Evolutionary conservation across 37 sponge, comb jelly and placozoan genomes (phyloP).

Genomic region (Cliona cf. orientalis): DNA sequence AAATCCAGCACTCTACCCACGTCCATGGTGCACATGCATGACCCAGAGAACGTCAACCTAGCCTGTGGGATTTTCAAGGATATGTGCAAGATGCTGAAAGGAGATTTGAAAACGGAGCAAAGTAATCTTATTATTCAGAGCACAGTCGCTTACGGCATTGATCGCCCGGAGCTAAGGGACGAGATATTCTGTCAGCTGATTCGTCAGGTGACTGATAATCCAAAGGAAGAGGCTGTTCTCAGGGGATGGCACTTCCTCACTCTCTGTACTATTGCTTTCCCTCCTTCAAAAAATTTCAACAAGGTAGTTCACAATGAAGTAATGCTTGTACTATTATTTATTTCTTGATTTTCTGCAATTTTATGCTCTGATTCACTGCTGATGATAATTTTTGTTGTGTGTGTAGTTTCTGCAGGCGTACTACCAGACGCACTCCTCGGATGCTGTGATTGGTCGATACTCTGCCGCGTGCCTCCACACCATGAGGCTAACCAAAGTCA

Average conservation of each 20-base stretch:
- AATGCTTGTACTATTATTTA: neutral
- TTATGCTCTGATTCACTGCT: neutral
- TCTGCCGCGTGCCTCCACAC: constrained; percentile 75
- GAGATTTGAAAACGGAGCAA: constrained; percentile 86
- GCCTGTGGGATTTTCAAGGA: constrained; percentile 97
- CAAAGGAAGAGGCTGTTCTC: constrained; percentile 67
- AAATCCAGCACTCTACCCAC: constrained; percentile 75
- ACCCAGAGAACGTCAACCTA: constrained; percentile 94
- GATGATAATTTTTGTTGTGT: neutral
- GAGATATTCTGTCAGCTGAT: constrained; percentile 96
- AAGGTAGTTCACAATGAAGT: constrained; percentile 87
- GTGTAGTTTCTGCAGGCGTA: constrained; percentile 87
- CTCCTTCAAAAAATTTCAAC: constrained; percentile 88
- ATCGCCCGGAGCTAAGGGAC: constrained; percentile 90
- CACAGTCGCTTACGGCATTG: constrained; percentile 94
- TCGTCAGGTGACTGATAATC: constrained; percentile 89
- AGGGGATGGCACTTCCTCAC: constrained; percentile 91
- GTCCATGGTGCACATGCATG: constrained; percentile 96
- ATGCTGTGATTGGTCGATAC: constrained; percentile 53
- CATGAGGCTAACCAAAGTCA: constrained; percentile 77
- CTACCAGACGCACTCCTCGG: constrained; percentile 48
- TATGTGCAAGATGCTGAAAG: constrained; percentile 79
- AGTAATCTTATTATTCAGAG: constrained; percentile 86
- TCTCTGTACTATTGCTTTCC: constrained; percentile 87
- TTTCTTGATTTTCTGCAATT: neutral